Conservation (phyloP, 2,888 invertebrate genomes). For the Serrognathus titanus region DNA sequence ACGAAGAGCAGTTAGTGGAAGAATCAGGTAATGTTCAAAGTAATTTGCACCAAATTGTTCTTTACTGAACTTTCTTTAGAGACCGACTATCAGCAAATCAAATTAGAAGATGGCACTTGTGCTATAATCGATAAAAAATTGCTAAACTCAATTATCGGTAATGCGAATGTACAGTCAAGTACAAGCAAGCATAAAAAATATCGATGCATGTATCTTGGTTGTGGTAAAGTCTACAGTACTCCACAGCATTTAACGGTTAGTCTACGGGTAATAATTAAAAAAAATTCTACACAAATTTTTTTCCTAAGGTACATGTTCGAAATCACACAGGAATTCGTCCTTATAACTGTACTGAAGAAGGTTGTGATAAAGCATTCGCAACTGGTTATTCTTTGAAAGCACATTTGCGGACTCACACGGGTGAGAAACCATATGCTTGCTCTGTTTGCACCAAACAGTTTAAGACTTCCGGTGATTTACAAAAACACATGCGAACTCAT, state of each 20-base stretch:
- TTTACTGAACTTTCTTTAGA: neutral
- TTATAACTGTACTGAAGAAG: constrained; percentile 49
- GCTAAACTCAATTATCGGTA: constrained; percentile 28
- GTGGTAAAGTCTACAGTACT: constrained; percentile 52
- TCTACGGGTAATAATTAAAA: constrained; percentile 5
- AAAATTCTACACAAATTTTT: neutral
- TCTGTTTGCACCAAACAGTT: constrained; percentile 40
- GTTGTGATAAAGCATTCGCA: constrained; percentile 53
- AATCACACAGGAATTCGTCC: constrained; percentile 53
- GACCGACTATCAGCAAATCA: constrained; percentile 31
- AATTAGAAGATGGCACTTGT: constrained; percentile 37
- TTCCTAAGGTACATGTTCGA: constrained; percentile 52
- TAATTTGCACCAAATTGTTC: neutral
- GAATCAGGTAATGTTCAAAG: neutral
- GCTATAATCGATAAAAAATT: constrained; percentile 33
- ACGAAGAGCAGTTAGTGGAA: neutral
- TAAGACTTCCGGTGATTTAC: constrained; percentile 46
- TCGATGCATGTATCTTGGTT: constrained; percentile 50
- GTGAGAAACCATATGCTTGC: constrained; percentile 47
- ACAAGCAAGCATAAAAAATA: constrained; percentile 39
- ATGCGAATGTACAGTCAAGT: constrained; percentile 10
- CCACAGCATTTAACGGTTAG: constrained; percentile 52
- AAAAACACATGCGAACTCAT: constrained; percentile 46
- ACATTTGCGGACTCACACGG: constrained; percentile 56
- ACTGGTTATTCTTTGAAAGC: constrained; percentile 52